A percentile compares a stretch with the other conserved stretches of the same genome.
These are phyloP conservation scores for Symphodus melops DNA, from an alignment of 2,113 vertebrate genomes.

Conservation along the genomic window DNA sequence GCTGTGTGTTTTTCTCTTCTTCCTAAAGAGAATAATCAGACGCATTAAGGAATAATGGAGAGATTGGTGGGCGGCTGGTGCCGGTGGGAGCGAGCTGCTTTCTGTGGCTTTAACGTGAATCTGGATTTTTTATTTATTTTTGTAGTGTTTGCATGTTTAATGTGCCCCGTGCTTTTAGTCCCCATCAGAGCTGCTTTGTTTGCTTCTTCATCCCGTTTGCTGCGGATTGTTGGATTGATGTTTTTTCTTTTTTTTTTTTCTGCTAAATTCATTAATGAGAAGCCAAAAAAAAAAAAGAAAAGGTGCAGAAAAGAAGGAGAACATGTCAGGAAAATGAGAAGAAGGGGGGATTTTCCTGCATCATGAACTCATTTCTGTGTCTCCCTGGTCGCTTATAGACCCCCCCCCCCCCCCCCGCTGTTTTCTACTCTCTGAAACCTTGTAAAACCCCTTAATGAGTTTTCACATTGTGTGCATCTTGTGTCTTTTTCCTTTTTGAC, in stretches of 20 bases:
- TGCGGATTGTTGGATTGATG: not conserved
- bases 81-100: slow-evolving; percentile 27
- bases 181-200: not conserved
- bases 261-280: slow-evolving; percentile 4
- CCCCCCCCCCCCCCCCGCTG: slow-evolving; percentile 7
- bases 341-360: not conserved
- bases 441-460: slow-evolving; percentile 27
- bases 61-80: slow-evolving; percentile 26
- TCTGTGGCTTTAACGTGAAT: slow-evolving; percentile 28
- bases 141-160: slow-evolving; percentile 37
- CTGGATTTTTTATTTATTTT: slow-evolving; percentile 44
- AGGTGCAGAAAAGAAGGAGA: not conserved
- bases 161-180: no score
- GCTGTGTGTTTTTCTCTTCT: not conserved
- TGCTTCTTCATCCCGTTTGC: not conserved
- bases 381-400: not conserved
- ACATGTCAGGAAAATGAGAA: not conserved
- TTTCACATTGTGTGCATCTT: slow-evolving; percentile 17
- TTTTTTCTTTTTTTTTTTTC: not conserved
- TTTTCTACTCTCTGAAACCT: slow-evolving; percentile 9
- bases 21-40: slow-evolving; percentile 37
- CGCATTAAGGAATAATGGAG: slow-evolving; percentile 51
- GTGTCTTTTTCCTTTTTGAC: slow-evolving; percentile 37
- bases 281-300: not conserved
- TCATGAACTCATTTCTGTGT: not conserved